phyloP scores from a whole-genome alignment of 2,888 invertebrate species.

The Eristalinus aeneus region DNA sequence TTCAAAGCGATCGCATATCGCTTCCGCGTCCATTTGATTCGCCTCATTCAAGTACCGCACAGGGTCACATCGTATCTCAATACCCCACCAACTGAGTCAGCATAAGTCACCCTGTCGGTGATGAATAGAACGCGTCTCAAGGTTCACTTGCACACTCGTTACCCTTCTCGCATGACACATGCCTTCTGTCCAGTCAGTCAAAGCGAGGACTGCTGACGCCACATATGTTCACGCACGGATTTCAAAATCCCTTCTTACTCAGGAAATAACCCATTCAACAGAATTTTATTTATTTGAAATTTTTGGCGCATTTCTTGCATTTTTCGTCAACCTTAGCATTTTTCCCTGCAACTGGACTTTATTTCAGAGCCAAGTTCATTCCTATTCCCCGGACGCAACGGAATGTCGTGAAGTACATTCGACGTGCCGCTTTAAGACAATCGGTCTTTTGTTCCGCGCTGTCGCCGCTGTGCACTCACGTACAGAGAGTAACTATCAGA shows the following conservation, averaged over 20 bases:
- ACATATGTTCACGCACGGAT: neutral
- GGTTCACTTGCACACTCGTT: conserved; percentile 1
- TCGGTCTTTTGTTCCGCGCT: conserved; percentile 34
- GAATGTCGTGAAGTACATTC: conserved; percentile 26
- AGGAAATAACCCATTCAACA: no score
- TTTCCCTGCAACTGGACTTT: neutral
- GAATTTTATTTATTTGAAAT: no score
- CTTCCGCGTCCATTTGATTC: neutral
- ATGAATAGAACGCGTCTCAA: neutral
- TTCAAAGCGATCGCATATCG: neutral
- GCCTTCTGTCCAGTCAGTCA: neutral
- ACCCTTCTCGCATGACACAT: conserved; percentile 5
- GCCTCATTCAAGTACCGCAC: neutral
- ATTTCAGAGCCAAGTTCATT: conserved; percentile 34
- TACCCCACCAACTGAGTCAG: neutral
- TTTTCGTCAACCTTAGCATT: neutral
- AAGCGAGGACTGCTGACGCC: neutral
- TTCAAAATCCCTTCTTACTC: neutral
- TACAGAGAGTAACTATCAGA: conserved; percentile 22
- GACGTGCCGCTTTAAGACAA: conserved; percentile 24
- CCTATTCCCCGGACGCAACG: conserved; percentile 37
- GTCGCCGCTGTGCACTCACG: conserved; percentile 27
- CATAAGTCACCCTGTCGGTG: neutral
- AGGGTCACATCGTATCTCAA: neutral
- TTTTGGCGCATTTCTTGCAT: neutral